Base-by-base conservation (phyloP, 2,113 vertebrate species). In the Pteruthius melanotis region DNA sequence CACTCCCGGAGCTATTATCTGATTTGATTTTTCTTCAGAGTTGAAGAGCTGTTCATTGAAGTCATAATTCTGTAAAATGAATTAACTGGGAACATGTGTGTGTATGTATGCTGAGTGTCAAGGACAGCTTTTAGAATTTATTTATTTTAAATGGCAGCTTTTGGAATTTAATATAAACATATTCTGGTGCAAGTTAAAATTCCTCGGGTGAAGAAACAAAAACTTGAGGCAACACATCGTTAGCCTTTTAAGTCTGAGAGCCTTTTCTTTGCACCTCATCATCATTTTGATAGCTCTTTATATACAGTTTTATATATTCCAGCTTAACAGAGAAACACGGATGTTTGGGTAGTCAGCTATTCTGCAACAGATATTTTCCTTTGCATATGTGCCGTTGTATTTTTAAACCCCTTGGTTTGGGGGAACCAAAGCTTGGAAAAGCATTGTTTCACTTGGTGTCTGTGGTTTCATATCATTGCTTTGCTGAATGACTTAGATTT, bases 121-220 rank as follows among this genome's bases (percentile, higher is more conserved):
- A 68, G 86, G 88, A 89, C 39, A 75, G 86, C 72, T 81, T 86
- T 74, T 87, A 79, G 92, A 87, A 92, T 93, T 42, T 77, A 86
- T 94, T 96, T 95, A 86, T 94, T 94, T 93, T 90, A 95, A 93
- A 82, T 84, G 86, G 49, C 95, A 94, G 89, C 53, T 84, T 94
- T 94, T 64, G 49, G 72, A 94, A 92, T 93, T 93, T 56, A 52
- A 30, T 90, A 57, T 96, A 96, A 97, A 95, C 90, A 92, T 91
- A 63, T 68, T 92, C 56, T 82, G 40, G 86, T 95, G 92, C 60
- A 84, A 94, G 90, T 92, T 94, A 79, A 96, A 93, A 93, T 81
- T 83, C 89, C 80, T 86, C 7, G 4, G 56, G 75, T 81, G 90
- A 83, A 83, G 60, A 83, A 88, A 49, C 68, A 56, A 83, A 92